Evolutionary conservation across 2,888 invertebrate genomes (phyloP), one percentile per base, ranked within the genome.

Genomic region (Nymphalis c-album): DNA sequence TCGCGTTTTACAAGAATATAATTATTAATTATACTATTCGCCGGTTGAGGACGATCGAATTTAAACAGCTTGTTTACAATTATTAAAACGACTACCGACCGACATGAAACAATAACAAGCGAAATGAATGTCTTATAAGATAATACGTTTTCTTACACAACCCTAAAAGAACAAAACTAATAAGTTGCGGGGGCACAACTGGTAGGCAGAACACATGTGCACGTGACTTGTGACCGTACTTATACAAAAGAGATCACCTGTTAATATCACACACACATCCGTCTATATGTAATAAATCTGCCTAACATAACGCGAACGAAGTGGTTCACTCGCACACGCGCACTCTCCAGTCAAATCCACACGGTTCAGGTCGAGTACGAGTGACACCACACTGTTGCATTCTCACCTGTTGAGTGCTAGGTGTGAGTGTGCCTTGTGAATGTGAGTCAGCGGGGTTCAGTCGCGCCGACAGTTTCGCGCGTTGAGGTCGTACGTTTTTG

Each of bases 171-270:
- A 82, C 83, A 88, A 87, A 86, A 87, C 79, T 83, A 83, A 85
- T 85, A 86, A 85, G 79, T 83, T 83, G 87, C 85, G 85, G 87
- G 85, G 85, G 87, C 87, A 89, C 83, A 84, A 86, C 87, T 89
- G 88, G 90, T 90, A 90, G 86, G 85, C 79, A 78, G 77, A 85
- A 88, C 87, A 89, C 87, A 86, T 69, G 75, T 77, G 73, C 82
- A 76, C 68, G 71, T 88, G 91, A 90, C 90, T 90, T 90, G 89
- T 90, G 89, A 90, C 90, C 88, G 87, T 80, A 77, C 78, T 80
- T 84, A 82, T 80, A 85, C 83, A 85, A 85, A 82, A 81, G 81
- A 84, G 82, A 86, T 87, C 85, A 87, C 85, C 84, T 85, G 82
- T 84, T 78, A 80, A 79, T 75, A 73, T 69, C 76, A 77, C 84